A percentile compares a stretch with the other conserved stretches of the same genome.
Evolutionary conservation across 2,888 invertebrate species (phyloP).

Genomic region (Invenusta paracnida): DNA sequence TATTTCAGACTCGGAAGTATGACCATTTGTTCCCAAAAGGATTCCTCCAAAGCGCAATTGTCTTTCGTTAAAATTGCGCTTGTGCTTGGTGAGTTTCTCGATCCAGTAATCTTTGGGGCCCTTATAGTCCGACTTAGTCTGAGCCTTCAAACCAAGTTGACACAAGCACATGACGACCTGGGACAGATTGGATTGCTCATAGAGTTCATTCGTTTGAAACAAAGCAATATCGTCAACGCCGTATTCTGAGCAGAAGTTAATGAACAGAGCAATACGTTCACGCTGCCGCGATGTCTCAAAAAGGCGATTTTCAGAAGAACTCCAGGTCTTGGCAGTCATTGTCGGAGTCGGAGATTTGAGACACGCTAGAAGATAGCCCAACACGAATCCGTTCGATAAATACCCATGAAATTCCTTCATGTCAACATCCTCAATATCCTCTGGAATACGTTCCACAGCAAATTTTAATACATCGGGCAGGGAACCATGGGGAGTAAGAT

Average conservation of each 20-base stretch:
- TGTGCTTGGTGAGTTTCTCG: constrained; percentile 32
- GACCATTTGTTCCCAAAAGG: no score
- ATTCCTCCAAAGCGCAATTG: constrained; percentile 29
- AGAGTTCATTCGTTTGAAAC: constrained; percentile 28
- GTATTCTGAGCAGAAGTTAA: neutral
- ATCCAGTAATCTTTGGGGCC: neutral
- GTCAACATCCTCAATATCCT: neutral
- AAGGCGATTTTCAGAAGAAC: neutral
- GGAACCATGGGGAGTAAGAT: neutral
- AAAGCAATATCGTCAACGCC: neutral
- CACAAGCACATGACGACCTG: constrained; percentile 1
- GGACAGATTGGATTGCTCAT: neutral
- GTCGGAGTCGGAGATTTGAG: neutral
- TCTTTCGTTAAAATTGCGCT: constrained; percentile 36
- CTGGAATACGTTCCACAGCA: neutral
- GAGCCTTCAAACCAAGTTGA: constrained; percentile 2
- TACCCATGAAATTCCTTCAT: neutral
- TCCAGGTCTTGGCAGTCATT: neutral
- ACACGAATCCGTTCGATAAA: neutral
- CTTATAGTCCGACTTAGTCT: neutral
- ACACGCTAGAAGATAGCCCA: neutral
- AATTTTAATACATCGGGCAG: neutral
- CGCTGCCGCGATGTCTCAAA: constrained; percentile 29
- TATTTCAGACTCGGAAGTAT: no score
- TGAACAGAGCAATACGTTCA: neutral